phyloP scores from a whole-genome alignment of 2,113 vertebrate genomes.

The Rana temporaria region DNA sequence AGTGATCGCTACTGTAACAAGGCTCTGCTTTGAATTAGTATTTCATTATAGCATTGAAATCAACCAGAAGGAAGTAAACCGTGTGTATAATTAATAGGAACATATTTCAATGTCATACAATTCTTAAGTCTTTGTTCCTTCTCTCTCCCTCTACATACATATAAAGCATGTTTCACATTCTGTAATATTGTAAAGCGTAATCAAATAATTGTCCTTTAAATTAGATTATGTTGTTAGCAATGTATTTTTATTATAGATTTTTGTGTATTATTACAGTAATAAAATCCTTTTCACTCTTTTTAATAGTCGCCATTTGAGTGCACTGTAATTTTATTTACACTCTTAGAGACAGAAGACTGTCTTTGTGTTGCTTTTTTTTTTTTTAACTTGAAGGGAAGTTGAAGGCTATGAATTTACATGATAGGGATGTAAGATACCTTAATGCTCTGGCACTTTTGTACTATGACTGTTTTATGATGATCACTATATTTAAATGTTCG shows the following conservation, averaged over 20 bases:
- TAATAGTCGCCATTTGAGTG: background rate
- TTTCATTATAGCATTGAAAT: constrained; percentile 19
- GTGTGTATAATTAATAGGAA: constrained; percentile 1
- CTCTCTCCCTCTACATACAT: too few species aligned
- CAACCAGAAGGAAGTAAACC: constrained; percentile 1
- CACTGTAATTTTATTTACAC: background rate
- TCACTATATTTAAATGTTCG: too few species aligned
- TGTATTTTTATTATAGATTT: background rate
- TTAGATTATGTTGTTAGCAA: background rate
- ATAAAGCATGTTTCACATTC: background rate
- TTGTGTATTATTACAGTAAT: background rate
- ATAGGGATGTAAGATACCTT: background rate
- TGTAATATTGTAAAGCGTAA: constrained; percentile 1
- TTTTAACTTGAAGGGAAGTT: background rate
- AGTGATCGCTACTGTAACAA: constrained; percentile 1
- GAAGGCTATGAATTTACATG: background rate
- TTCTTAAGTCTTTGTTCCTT: background rate
- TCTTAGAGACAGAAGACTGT: background rate
- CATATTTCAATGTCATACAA: background rate
- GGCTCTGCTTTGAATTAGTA: constrained; percentile 18
- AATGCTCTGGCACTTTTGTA: background rate
- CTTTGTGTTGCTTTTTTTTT: background rate
- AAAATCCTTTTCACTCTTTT: background rate
- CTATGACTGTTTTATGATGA: background rate
- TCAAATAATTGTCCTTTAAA: background rate